Conservation (phyloP, 2,888 invertebrate species). For the Clunio marinus region DNA sequence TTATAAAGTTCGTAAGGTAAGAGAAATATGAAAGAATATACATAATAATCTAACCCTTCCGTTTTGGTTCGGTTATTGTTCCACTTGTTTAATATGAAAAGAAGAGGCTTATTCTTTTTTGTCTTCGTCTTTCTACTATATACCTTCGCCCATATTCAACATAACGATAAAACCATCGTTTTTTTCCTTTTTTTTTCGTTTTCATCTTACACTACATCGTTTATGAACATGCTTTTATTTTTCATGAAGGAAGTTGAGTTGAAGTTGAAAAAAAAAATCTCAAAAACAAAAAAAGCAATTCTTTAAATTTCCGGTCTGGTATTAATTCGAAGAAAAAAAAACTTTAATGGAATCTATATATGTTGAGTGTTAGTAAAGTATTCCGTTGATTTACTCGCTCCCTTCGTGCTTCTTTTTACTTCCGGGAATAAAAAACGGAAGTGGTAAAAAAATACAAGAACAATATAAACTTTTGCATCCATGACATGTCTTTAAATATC, state of each 20-base stretch:
- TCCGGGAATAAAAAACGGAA: slow-evolving; percentile 27
- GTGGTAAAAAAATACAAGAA: slow-evolving; percentile 31
- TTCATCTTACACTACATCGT: slow-evolving; percentile 38
- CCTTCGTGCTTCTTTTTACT: not conserved
- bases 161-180: slow-evolving; percentile 14
- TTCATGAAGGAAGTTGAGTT: slow-evolving; percentile 19
- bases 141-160: slow-evolving; percentile 35
- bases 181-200: slow-evolving; percentile 22
- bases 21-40: slow-evolving; percentile 19
- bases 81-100: slow-evolving; percentile 38
- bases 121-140: not conserved
- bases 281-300: slow-evolving; percentile 37
- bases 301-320: slow-evolving; percentile 39
- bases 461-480: too few species aligned
- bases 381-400: slow-evolving; percentile 15
- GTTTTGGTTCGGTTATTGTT: slow-evolving; percentile 40
- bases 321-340: slow-evolving; percentile 39
- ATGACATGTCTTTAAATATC: too few species aligned
- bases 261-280: slow-evolving; percentile 21
- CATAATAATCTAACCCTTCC: slow-evolving; percentile 37
- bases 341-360: slow-evolving; percentile 31
- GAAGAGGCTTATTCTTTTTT: not conserved
- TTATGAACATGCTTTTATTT: slow-evolving; percentile 36
- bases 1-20: slow-evolving; percentile 15
- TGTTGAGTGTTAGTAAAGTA: not conserved